A percentile compares a stretch with the other conserved stretches of the same genome.
phyloP scores from a whole-genome alignment of 2,888 invertebrate species.

The Metallyticus violacea region DNA sequence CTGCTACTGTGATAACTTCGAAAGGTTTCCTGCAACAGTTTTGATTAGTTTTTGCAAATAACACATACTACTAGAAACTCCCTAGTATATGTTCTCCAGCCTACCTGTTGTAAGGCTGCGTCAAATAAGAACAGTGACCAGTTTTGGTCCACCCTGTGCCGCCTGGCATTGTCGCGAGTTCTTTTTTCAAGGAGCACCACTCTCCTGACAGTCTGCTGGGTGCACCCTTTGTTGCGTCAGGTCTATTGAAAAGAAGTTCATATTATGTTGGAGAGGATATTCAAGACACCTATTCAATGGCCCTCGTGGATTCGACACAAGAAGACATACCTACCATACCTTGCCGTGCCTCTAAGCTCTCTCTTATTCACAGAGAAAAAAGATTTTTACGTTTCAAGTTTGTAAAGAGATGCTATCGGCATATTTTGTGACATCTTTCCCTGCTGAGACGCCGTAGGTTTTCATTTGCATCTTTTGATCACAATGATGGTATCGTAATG shows the following conservation, averaged over 20 bases:
- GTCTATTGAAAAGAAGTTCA: background rate
- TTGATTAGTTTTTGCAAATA: too few species aligned
- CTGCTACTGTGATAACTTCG: too few species aligned
- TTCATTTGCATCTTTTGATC: background rate
- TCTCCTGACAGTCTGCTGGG: background rate
- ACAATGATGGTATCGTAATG: background rate
- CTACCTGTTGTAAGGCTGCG: background rate
- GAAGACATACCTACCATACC: background rate
- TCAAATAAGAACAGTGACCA: background rate
- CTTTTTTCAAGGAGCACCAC: background rate
- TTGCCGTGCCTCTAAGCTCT: too few species aligned
- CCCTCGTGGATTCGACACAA: background rate
- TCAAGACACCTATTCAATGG: background rate
- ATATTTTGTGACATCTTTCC: background rate
- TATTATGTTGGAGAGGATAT: background rate
- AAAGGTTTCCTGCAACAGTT: too few species aligned
- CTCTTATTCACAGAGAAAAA: background rate
- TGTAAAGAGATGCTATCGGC: background rate
- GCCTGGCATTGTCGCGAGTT: background rate
- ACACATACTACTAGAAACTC: too few species aligned
- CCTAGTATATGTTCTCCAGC: too few species aligned
- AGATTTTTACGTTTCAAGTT: background rate
- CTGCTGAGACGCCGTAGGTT: background rate
- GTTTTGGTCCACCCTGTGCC: background rate
- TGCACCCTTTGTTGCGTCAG: background rate